Evolutionary conservation across 1,140 invertebrate genomes (phyloP).

Genomic region (Drosophila tristis): DNA sequence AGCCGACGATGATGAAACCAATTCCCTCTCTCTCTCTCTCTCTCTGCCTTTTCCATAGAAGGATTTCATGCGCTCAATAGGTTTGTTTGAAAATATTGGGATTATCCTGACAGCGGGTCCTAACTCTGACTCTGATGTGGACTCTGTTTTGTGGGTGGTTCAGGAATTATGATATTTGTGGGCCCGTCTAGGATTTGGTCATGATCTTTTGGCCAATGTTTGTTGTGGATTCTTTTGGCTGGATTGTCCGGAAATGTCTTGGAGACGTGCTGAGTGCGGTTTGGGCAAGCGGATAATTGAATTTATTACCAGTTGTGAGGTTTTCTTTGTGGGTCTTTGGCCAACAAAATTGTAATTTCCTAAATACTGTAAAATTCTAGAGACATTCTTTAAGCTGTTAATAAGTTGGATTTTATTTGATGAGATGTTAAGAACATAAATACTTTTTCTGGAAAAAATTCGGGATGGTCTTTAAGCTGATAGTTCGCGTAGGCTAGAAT

Average conservation of each 20-base stretch:
- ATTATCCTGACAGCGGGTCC: conserved; percentile 73
- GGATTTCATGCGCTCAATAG: conserved; percentile 75
- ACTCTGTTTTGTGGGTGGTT: conserved; percentile 52
- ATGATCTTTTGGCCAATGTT: neutral
- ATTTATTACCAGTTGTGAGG: neutral
- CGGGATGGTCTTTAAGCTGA: no score
- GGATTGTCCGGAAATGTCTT: neutral
- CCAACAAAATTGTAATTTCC: no score
- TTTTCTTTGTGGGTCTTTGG: neutral
- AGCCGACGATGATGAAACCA: conserved; percentile 83
- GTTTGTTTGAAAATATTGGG: conserved; percentile 83
- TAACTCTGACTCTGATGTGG: conserved; percentile 8
- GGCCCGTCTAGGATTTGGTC: conserved; percentile 26
- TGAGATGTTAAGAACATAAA: no score
- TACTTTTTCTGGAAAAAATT: no score
- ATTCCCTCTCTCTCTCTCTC: conserved; percentile 31
- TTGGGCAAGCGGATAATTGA: conserved; percentile 25
- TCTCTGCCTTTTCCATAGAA: conserved; percentile 69
- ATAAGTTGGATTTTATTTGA: no score
- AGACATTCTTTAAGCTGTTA: no score
- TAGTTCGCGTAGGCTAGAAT: no score
- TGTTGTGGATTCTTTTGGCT: neutral
- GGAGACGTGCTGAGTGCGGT: neutral
- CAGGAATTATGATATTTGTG: conserved; percentile 43
- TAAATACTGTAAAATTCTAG: no score